These are phyloP conservation scores for Archivesica marissinica DNA, from an alignment of 1,140 invertebrate genomes.

Conservation along the genomic window DNA sequence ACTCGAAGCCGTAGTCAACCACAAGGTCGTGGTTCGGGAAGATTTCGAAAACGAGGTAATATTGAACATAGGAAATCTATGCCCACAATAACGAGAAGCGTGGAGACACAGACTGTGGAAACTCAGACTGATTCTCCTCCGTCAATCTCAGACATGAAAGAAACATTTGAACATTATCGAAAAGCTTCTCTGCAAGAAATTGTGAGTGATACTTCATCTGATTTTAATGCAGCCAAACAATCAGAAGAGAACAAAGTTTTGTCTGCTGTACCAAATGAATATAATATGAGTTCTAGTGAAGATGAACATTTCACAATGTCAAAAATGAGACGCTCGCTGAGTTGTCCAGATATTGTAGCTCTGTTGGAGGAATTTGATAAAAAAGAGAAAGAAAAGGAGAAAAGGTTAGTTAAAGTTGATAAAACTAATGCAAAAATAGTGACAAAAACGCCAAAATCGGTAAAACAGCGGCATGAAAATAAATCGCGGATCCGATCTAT, in stretches of 20 bases:
- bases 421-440: constrained; percentile 26
- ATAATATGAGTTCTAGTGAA: constrained; percentile 75
- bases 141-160: constrained; percentile 49
- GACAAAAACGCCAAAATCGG: constrained; percentile 56
- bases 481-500: constrained; percentile 48
- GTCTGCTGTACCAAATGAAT: too few relatives aligned
- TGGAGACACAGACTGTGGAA: constrained; percentile 68
- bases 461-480: constrained; percentile 64
- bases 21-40: constrained; percentile 27
- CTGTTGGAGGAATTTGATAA: constrained; percentile 25
- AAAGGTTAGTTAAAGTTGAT: constrained; percentile 43
- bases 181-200: constrained; percentile 47
- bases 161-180: constrained; percentile 58
- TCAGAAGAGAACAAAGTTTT: constrained; percentile 73
- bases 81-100: constrained; percentile 67
- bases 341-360: constrained; percentile 67
- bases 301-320: constrained; percentile 56
- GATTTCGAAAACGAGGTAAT: constrained; percentile 61
- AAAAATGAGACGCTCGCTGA: constrained; percentile 61
- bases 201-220: constrained; percentile 70
- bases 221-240: constrained; percentile 62
- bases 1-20: neutral
- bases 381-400: constrained; percentile 19
- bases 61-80: constrained; percentile 71
- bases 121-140: constrained; percentile 50